A percentile compares a stretch with the other conserved stretches of the same genome.
Evolutionary conservation across 2,797 vertebrate genomes (phyloP).

Genomic region (Dermochelys coriacea): DNA sequence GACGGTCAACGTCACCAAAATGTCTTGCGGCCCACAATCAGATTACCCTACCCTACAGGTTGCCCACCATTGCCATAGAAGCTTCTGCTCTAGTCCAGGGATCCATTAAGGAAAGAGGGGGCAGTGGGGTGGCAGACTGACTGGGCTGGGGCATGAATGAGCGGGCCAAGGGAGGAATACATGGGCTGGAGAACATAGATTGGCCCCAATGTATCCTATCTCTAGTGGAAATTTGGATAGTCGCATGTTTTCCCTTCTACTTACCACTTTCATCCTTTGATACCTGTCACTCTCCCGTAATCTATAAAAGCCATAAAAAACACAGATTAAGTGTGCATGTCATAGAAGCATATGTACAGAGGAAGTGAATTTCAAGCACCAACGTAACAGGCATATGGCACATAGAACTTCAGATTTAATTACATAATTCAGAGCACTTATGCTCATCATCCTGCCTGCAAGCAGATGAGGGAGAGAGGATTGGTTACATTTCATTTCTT

Average conservation of each 20-base stretch:
- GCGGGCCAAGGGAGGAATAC: not conserved
- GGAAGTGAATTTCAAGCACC: not conserved
- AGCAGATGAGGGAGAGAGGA: not conserved
- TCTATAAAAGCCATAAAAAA: not conserved
- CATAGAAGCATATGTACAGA: not conserved
- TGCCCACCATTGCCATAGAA: not conserved
- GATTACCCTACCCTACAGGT: too few relatives aligned
- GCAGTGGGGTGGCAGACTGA: not conserved
- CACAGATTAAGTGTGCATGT: not conserved
- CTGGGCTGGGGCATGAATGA: too few relatives aligned
- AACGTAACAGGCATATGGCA: not conserved
- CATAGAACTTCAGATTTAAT: not conserved
- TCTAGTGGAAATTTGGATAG: too few relatives aligned
- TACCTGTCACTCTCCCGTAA: not conserved
- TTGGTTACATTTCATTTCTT: not conserved
- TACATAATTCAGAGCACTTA: not conserved
- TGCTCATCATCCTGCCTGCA: not conserved
- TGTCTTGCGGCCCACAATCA: too few relatives aligned
- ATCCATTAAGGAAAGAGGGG: accelerated
- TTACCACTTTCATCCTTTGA: not conserved
- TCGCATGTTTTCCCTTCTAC: not conserved
- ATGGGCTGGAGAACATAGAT: not conserved
- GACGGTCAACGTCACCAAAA: too few relatives aligned
- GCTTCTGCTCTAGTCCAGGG: not conserved
- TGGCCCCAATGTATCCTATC: not conserved